Evolutionary conservation across 2,888 invertebrate species (phyloP), one percentile per base, ranked within the genome.

Genomic region (Scaptomyza caliginosa): DNA sequence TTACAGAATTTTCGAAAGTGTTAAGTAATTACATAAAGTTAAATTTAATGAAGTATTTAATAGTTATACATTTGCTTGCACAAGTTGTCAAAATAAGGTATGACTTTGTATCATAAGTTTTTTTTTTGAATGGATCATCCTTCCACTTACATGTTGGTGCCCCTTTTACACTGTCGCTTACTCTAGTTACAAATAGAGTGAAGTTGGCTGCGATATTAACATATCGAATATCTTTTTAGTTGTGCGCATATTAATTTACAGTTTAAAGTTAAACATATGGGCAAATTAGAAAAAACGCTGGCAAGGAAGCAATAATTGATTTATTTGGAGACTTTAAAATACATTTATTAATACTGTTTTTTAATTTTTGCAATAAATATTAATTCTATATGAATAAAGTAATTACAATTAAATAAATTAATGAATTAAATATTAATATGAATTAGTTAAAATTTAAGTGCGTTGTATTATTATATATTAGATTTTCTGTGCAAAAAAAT

Each of bases 301-400:
- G n/a, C n/a, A n/a, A n/a, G n/a, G n/a, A n/a, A n/a, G 8, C 3
- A 24, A 39, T 0, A 8, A n/a, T 7, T 10, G 43, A 17, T 19
- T 39, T 1, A 63, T 45, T 42, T 34, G 42, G 54, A 56, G 68
- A 78, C 68, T 63, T 75, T 49, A 32, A 58, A 59, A 43, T 45
- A 57, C 19, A 70, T 79, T 86, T 86, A 74, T 72, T 77, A 70
- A 57, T 76, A 86, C 71, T 79, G 66, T 45, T 54, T 40, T 23
- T 62, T 16, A 32, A 62, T 60, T 51, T 36, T n/a, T n/a, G n/a
- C 34, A 19, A 50, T 43, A n/a, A 52, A 4, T 6, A n/a, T 46
- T 46, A 38, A 64, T 34, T 67, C 62, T 64, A 83, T 55, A 66
- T 49, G 45, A 30, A 45, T 58, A 10, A 19, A 48, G 23, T 66